Base-by-base conservation (phyloP, 2,888 invertebrate genomes). In the Poecilobothrus nobilitatus region DNA sequence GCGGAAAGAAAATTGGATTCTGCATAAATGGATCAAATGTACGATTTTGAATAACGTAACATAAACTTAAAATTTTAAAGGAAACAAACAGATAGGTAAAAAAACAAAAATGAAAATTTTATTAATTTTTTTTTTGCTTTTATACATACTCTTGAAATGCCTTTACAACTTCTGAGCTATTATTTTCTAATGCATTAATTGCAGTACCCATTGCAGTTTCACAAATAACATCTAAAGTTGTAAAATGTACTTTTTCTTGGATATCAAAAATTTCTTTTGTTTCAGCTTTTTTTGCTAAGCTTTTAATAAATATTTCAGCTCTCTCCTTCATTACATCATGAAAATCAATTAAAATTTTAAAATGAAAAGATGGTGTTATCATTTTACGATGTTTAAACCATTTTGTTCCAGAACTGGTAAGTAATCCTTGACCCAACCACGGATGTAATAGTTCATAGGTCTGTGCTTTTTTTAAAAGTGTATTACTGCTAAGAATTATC, bases 121-220 rank as follows among this genome's bases (percentile, higher is more conserved):
- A n/a, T 12, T 21, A 62, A 63, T 22, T 61, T 10, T 15, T 7
- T n/a, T 15, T n/a, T 3, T 12, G 21, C 12, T n/a, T 12, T 34
- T n/a, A 15, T 61, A 62, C 76, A 72, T 75, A 85, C 85, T 79
- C 79, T 65, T 84, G 80, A 21, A 87, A 82, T 12, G 86, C 84
- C 64, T 79, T 77, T 0, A 84, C 83, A 72, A 87, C 83, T n/a
- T 81, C 81, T 0, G 83, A 81, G 22, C 84, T 80, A 7, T 73
- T 72, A 63, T 83, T 77, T 61, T 83, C 80, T 76, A 85, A 84
- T 7, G 83, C 83, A 74, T 84, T 80, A 9, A 88, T 79, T 68
- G 81, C 77, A 1, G 84, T 81, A 0, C 89, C 89, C 88, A 89
- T 88, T 1, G 89, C 88, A 4, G 88, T 87, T 76, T 89, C 84